Evolutionary conservation across 2,113 vertebrate genomes (phyloP), one percentile per base, ranked within the genome.

Genomic region (Aythya baeri): DNA sequence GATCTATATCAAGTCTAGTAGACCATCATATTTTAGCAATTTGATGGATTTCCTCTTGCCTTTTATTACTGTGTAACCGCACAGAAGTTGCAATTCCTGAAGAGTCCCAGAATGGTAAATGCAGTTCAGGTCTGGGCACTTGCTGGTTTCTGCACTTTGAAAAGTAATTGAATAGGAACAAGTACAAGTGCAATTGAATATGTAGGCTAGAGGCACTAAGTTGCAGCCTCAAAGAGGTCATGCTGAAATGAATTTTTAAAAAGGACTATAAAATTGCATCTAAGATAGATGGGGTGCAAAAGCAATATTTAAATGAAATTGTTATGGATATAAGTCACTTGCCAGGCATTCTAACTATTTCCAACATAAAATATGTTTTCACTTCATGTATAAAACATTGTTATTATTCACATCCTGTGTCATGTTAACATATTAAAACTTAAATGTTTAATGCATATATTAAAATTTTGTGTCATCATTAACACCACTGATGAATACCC

Each of bases 261-360:
- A 98, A 98, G 98, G 97, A 97, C 98, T 98, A 98, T 98, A 98
- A 99, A 99, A 99, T 99, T 99, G 98, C 97, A 97, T 98, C 97
- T 97, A 97, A 99, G 98, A 99, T 98, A 98, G 98, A 99, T 99
- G 98, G 97, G 97, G 97, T 98, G 97, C 97, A 98, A 99, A 99
- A 98, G 98, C 98, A 98, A 98, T 98, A 98, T 99, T 99, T 99
- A 98, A 99, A 99, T 98, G 98, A 98, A 98, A 98, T 98, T 98
- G 98, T 98, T 98, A 98, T 98, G 98, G 98, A 98, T 98, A 98
- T 98, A 98, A 98, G 97, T 98, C 98, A 98, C 96, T 98, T 98
- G 96, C 95, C 95, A 96, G 96, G 97, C 97, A 97, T 98, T 98
- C 97, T 96, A 98, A 98, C 98, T 97, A 97, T 98, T 98, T 98